Evolutionary conservation across 2,888 invertebrate genomes (phyloP).

Genomic region (Elegia similella): DNA sequence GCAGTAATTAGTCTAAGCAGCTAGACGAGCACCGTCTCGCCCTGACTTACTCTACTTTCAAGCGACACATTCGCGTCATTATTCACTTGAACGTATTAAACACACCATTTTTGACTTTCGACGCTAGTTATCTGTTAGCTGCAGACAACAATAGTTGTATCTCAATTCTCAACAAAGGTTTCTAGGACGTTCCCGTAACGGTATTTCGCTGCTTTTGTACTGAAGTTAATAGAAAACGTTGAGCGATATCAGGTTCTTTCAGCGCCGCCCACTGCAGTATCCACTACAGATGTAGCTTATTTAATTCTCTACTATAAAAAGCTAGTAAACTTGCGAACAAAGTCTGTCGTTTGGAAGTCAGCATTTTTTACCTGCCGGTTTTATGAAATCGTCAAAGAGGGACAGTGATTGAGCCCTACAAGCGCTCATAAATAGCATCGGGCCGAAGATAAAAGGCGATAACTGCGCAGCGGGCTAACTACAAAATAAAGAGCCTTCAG

Average conservation of each 20-base stretch:
- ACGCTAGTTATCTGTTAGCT: conserved; percentile 50
- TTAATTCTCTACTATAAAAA: conserved; percentile 21
- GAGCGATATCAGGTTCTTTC: conserved; percentile 55
- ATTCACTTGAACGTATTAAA: conserved; percentile 40
- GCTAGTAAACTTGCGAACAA: not conserved
- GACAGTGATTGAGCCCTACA: conserved; percentile 14
- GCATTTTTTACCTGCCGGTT: not conserved
- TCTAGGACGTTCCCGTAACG: conserved; percentile 66
- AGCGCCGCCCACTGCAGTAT: conserved; percentile 40
- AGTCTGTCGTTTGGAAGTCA: not conserved
- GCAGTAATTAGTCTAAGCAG: conserved; percentile 73
- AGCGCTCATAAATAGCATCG: conserved; percentile 37
- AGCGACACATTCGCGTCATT: conserved; percentile 43
- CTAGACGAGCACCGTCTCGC: conserved; percentile 49
- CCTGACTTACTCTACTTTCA: conserved; percentile 48
- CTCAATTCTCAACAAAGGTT: conserved; percentile 64
- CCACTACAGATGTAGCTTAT: conserved; percentile 34
- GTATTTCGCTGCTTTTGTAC: conserved; percentile 61
- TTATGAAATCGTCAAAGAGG: conserved; percentile 15
- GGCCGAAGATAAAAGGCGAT: conserved; percentile 65
- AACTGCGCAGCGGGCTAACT: conserved; percentile 69
- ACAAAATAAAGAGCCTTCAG: conserved; percentile 79
- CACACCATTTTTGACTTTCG: conserved; percentile 40
- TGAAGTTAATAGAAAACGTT: conserved; percentile 61
- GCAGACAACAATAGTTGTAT: conserved; percentile 62